Conservation (phyloP, 2,113 vertebrate genomes). For the Mus musculus region DNA sequence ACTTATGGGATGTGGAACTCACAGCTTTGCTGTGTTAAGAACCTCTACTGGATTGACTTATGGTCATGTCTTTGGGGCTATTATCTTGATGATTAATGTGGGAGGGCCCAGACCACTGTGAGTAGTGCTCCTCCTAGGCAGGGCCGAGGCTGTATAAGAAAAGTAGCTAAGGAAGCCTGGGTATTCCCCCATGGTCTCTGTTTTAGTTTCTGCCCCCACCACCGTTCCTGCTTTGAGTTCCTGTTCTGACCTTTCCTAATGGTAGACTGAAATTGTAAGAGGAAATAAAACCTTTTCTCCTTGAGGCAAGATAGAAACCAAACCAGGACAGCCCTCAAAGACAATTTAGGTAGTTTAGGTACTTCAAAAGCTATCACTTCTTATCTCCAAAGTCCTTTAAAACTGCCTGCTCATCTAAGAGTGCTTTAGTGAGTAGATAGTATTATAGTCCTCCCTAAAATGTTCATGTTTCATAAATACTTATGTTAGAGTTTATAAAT, state of each 20-base stretch:
- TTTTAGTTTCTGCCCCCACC: neutral
- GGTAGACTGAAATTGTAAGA: neutral
- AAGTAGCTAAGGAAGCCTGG: neutral
- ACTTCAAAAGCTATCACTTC: neutral
- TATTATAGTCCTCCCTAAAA: neutral
- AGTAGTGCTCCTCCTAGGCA: neutral
- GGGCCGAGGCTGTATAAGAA: neutral
- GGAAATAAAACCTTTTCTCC: neutral
- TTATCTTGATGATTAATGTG: neutral
- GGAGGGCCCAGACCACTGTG: neutral
- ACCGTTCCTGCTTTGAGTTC: neutral
- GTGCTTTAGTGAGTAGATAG: conserved; percentile 1
- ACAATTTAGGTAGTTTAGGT: conserved; percentile 1
- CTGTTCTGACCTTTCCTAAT: neutral
- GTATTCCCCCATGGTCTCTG: neutral
- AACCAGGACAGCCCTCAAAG: neutral
- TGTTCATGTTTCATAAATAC: neutral
- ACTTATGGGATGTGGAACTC: neutral
- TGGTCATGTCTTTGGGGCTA: neutral
- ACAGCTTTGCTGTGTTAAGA: neutral
- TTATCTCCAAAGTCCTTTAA: neutral
- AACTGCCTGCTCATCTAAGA: neutral
- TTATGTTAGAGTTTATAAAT: conserved; percentile 37
- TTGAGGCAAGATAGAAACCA: neutral
- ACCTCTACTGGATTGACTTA: neutral